Evolutionary conservation across 2,888 invertebrate species (phyloP).

Genomic region (Nomada goodeniana): DNA sequence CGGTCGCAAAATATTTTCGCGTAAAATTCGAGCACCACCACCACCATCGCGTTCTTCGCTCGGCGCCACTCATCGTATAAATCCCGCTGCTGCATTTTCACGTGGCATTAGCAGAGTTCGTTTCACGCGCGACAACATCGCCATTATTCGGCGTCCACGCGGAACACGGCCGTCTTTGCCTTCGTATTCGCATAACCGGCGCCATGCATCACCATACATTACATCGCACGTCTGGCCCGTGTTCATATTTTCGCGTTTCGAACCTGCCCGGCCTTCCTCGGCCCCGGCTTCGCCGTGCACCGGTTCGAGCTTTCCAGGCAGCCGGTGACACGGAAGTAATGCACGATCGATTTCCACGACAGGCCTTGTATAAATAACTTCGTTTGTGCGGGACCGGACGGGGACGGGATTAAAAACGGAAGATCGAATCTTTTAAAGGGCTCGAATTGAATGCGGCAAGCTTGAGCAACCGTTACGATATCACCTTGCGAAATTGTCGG

Average conservation of each 20-base stretch:
- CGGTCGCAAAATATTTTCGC: no score
- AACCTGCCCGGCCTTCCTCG: slow-evolving; percentile 46
- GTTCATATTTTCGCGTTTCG: slow-evolving; percentile 45
- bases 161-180: slow-evolving; percentile 36
- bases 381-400: slow-evolving; percentile 45
- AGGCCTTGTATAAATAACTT: slow-evolving; percentile 67
- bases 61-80: slow-evolving; percentile 15
- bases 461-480: neutral
- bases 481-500: neutral
- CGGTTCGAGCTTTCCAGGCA: slow-evolving; percentile 52
- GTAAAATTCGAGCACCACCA: slow-evolving; percentile 23
- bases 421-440: neutral
- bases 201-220: slow-evolving; percentile 45
- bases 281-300: slow-evolving; percentile 9
- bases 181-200: slow-evolving; percentile 50
- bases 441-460: neutral
- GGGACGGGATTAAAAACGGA: slow-evolving; percentile 38
- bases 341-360: slow-evolving; percentile 65
- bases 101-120: slow-evolving; percentile 45
- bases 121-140: slow-evolving; percentile 42
- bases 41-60: neutral
- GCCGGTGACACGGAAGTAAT: slow-evolving; percentile 70
- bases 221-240: slow-evolving; percentile 31
- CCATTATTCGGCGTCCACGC: slow-evolving; percentile 35
- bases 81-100: slow-evolving; percentile 28